A percentile compares a stretch with the other conserved stretches of the same genome.
phyloP scores from a whole-genome alignment of 2,113 vertebrate species.

The Apistogramma diplotaenia region DNA sequence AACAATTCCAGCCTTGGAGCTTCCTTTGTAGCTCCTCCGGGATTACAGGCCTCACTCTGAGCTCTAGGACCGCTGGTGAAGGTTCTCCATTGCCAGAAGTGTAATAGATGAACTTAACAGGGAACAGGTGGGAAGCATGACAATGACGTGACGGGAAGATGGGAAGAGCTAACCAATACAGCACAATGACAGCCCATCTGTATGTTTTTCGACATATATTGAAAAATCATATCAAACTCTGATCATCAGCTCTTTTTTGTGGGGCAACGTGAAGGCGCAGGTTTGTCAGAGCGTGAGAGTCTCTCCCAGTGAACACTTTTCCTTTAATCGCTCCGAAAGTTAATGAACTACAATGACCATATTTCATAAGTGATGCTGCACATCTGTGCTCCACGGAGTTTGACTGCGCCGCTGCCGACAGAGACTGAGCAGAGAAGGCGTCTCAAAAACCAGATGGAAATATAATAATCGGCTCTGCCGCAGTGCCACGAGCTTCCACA shows the following conservation, averaged over 20 bases:
- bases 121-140: too few species aligned
- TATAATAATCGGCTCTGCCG: conserved; percentile 26
- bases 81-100: too few species aligned
- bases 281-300: background rate
- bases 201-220: too few species aligned
- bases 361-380: conserved; percentile 36
- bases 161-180: too few species aligned
- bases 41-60: too few species aligned
- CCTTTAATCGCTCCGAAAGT: background rate
- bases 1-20: too few species aligned
- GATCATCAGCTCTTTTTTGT: background rate
- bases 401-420: conserved; percentile 2
- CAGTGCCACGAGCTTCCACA: conserved; percentile 15
- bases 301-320: background rate
- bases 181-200: background rate
- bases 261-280: background rate
- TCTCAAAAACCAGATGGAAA: conserved; percentile 44
- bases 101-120: too few species aligned
- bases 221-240: background rate
- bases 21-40: too few species aligned
- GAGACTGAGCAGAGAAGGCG: conserved; percentile 1
- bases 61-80: too few species aligned
- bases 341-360: conserved; percentile 15
- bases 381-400: conserved; percentile 35
- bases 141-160: too few species aligned